Conservation (phyloP, 2,888 invertebrate genomes). For the Archaeoteleia sp. region DNA sequence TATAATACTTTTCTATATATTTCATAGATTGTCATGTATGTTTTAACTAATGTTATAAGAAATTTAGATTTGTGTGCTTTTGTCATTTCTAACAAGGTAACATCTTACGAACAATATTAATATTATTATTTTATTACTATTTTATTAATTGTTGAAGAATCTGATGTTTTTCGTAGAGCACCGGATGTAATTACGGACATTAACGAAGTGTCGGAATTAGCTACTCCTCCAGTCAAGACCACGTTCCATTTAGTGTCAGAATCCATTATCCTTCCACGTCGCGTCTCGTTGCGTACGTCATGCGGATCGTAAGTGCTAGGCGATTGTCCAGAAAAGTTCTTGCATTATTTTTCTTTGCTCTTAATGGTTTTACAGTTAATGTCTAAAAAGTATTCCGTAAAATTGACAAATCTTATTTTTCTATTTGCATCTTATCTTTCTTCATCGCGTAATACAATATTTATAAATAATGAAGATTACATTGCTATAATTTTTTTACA, state of each 20-base stretch:
- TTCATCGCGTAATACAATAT: too few relatives aligned
- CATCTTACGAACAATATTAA: too few relatives aligned
- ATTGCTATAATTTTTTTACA: too few relatives aligned
- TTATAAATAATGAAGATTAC: too few relatives aligned
- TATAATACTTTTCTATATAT: too few relatives aligned
- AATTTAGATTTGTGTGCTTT: too few relatives aligned
- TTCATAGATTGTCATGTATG: too few relatives aligned
- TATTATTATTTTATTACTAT: slow-evolving; percentile 41
- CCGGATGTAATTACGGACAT: slow-evolving; percentile 70
- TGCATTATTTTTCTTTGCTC: slow-evolving; percentile 41
- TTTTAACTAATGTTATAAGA: too few relatives aligned
- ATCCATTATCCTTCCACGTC: slow-evolving; percentile 68
- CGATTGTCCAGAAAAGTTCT: slow-evolving; percentile 54
- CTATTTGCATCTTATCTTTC: too few relatives aligned
- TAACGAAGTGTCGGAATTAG: slow-evolving; percentile 72
- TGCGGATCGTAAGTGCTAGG: too few relatives aligned
- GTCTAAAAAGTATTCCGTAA: slow-evolving; percentile 22
- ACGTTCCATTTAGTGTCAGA: slow-evolving; percentile 70
- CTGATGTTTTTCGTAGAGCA: slow-evolving; percentile 42
- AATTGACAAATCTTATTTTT: too few relatives aligned
- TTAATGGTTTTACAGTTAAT: slow-evolving; percentile 39
- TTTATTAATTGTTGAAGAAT: slow-evolving; percentile 42
- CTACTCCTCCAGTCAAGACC: slow-evolving; percentile 62
- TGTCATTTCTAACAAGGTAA: too few relatives aligned
- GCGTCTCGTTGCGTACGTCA: slow-evolving; percentile 56